Evolutionary conservation across 2,888 invertebrate species (phyloP), one percentile per base, ranked within the genome.

Genomic region (Byasa hedistus): DNA sequence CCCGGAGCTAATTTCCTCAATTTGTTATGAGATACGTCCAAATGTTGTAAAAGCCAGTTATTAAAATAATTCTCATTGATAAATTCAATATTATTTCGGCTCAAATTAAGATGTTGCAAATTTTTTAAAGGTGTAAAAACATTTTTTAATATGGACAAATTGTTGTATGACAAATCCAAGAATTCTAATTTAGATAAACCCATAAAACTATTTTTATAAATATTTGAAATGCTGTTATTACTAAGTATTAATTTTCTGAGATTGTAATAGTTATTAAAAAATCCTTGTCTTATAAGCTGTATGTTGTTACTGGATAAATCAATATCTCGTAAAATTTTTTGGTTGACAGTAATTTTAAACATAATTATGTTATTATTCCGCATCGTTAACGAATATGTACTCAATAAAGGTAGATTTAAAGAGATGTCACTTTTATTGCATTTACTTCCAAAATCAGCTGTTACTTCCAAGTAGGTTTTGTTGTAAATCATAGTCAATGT

Each of bases 161-260:
- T 92, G 81, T 96, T 96, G 77, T 93, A 92, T 55, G 95, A 95
- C 64, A 97, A 84, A 77, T 96, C 95, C 74, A 97, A 86, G 61
- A 92, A 93, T 79, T 94, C 94, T 71, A 97, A 87, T 72, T 92
- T 92, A 22, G 85, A 83, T 70, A 96, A 86, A 48, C 94, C 93
- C 71, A 88, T 88, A 75, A 96, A 95, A 76, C 93, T 93, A 73
- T 89, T 86, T 70, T 92, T 91, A 76, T 89, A 89, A 75, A 94
- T 91, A 71, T 79, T 86, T 64, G 87, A 80, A 69, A 96, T 93
- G 65, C 92, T 90, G 84, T 97, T 97, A 75, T 92, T 93, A 79
- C 94, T 94, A 75, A 96, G 85, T 80, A 94, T 93, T 71, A 97
- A 89, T 84, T 93, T 93, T 75, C 93, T 92, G 60, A 96, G 87